Conservation (phyloP, 2,113 vertebrate species). For the Rhynchomys soricoides region DNA sequence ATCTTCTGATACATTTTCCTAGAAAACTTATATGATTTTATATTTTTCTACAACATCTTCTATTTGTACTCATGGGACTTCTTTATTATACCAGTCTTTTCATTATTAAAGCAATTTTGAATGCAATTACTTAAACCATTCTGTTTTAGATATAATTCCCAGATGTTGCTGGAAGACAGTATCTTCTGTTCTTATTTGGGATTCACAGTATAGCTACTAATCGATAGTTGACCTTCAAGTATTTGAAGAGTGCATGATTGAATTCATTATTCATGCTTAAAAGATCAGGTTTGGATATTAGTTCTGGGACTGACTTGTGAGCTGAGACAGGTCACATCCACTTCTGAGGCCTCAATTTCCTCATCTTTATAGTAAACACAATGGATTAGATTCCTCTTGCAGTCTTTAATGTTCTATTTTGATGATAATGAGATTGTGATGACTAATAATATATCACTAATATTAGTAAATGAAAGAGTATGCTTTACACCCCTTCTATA, state of each 20-base stretch:
- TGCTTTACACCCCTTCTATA: neutral
- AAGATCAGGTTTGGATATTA: neutral
- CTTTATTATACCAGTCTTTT: neutral
- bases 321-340: neutral
- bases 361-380: neutral
- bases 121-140: conserved; percentile 22
- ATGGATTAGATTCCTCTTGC: neutral
- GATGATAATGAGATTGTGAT: neutral
- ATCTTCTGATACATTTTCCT: neutral
- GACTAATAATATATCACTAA: neutral
- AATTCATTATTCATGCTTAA: conserved; percentile 31
- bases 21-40: neutral
- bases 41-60: neutral
- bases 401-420: conserved; percentile 44
- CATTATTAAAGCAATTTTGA: neutral
- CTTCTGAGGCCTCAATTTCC: neutral
- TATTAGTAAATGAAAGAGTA: neutral
- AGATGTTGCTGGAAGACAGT: neutral
- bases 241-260: neutral
- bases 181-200: neutral
- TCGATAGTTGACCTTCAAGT: neutral
- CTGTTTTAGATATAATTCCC: neutral
- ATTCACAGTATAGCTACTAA: neutral
- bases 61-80: conserved; percentile 5
- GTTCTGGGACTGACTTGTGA: neutral